Percentiles rank a stretch among this genome's conserved stretches.
These are phyloP conservation scores for Teleogryllus occipitalis DNA, from an alignment of 1,140 invertebrate genomes.

Conservation along the genomic window DNA sequence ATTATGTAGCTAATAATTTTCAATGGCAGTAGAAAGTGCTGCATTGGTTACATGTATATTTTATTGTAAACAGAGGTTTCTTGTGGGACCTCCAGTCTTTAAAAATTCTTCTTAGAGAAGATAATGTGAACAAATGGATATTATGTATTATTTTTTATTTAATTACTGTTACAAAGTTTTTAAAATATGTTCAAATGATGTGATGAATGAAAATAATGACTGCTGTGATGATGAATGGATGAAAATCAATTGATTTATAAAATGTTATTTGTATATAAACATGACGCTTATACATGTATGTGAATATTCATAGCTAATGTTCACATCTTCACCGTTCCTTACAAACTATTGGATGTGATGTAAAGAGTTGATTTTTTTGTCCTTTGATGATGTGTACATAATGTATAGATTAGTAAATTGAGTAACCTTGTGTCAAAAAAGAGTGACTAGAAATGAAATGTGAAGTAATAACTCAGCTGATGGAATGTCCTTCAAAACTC, in stretches of 20 bases:
- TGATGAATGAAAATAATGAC: background rate
- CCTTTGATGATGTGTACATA: background rate
- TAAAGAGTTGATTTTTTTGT: background rate
- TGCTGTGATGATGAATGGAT: background rate
- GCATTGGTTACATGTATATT: background rate
- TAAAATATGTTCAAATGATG: background rate
- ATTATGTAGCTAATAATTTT: background rate
- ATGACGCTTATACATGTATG: constrained; percentile 21
- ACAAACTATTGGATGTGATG: background rate
- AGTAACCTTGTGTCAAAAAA: background rate
- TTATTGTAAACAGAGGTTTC: background rate
- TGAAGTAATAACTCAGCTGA: background rate
- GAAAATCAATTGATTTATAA: background rate
- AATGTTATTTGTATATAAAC: constrained; percentile 15
- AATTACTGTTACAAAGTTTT: background rate
- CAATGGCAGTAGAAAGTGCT: background rate
- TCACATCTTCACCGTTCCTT: constrained; percentile 13
- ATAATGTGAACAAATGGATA: background rate
- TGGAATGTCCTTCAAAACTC: background rate
- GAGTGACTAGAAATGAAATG: background rate
- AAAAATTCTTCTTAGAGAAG: background rate
- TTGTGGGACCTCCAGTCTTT: background rate
- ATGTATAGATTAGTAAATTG: background rate
- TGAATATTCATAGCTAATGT: constrained; percentile 13
- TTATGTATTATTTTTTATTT: background rate